Evolutionary conservation across 2,797 vertebrate species (phyloP).

Genomic region (Cephalopachus bancanus): DNA sequence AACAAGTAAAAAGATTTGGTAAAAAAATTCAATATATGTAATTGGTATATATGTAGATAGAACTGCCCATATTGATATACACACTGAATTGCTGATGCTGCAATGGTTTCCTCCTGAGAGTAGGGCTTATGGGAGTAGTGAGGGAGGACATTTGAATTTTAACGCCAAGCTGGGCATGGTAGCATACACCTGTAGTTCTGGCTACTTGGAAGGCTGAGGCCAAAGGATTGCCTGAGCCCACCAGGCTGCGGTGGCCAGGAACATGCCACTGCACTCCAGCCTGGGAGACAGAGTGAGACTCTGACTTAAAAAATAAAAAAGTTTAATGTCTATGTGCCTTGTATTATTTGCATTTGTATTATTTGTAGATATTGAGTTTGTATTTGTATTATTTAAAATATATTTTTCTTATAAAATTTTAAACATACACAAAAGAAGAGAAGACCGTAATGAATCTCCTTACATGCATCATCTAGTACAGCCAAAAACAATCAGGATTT

Average conservation of each 20-base stretch:
- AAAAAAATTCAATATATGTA: background rate
- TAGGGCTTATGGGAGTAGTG: background rate
- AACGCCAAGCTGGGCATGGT: background rate
- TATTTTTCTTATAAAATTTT: background rate
- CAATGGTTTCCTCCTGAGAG: constrained; percentile 12
- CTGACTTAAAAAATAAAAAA: too few relatives aligned
- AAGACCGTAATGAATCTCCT: background rate
- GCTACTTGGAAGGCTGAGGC: too few relatives aligned
- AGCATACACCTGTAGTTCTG: too few relatives aligned
- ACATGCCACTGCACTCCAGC: too few relatives aligned
- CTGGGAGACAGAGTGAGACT: too few relatives aligned
- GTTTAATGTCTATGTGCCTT: background rate
- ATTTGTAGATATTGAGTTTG: background rate
- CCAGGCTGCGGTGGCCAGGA: too few relatives aligned
- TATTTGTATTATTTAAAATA: constrained; percentile 49
- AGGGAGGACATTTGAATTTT: background rate
- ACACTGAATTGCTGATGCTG: background rate
- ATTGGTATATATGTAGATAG: background rate
- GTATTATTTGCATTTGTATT: background rate
- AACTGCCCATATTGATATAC: background rate
- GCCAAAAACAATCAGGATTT: background rate
- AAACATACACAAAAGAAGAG: background rate
- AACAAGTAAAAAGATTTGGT: background rate
- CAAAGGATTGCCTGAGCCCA: too few relatives aligned
- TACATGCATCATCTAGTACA: background rate